phyloP scores from a whole-genome alignment of 2,888 invertebrate species.

The Drosophila neotestacea region DNA sequence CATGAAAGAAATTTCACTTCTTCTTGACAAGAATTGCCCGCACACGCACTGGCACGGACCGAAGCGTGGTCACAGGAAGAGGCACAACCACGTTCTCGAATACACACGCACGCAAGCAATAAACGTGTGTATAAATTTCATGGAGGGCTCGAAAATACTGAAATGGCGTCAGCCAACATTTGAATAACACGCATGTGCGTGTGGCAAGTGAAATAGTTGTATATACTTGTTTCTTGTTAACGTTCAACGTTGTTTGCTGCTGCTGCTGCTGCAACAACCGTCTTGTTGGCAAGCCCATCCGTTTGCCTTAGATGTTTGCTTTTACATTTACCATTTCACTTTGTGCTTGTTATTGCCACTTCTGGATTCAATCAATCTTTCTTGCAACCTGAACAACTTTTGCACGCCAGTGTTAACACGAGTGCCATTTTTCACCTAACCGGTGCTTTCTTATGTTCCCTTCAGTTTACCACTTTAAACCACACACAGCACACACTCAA shows the following conservation, averaged over 20 bases:
- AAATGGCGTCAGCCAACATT: slow-evolving; percentile 79
- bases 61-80: not conserved
- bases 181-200: slow-evolving; percentile 79
- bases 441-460: slow-evolving; percentile 1
- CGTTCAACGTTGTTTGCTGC: slow-evolving; percentile 45
- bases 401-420: slow-evolving; percentile 49
- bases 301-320: slow-evolving; percentile 59
- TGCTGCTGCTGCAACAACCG: slow-evolving; percentile 19
- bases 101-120: slow-evolving; percentile 43
- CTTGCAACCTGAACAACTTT: slow-evolving; percentile 55
- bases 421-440: slow-evolving; percentile 42
- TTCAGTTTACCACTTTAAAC: slow-evolving; percentile 9
- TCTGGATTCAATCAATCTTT: slow-evolving; percentile 79
- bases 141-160: slow-evolving; percentile 46
- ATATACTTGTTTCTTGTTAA: slow-evolving; percentile 42
- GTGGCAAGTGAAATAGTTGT: slow-evolving; percentile 67
- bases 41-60: slow-evolving; percentile 20
- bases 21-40: slow-evolving; percentile 32
- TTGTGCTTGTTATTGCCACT: slow-evolving; percentile 79
- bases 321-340: slow-evolving; percentile 76
- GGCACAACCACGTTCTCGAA: slow-evolving; percentile 15
- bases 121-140: slow-evolving; percentile 71
- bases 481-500: slow-evolving; percentile 20
- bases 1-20: slow-evolving; percentile 56
- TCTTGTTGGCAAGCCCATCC: slow-evolving; percentile 1